Evolutionary conservation across 1,140 invertebrate species (phyloP), one percentile per base, ranked within the genome.

Genomic region (Mylabris phalerata): DNA sequence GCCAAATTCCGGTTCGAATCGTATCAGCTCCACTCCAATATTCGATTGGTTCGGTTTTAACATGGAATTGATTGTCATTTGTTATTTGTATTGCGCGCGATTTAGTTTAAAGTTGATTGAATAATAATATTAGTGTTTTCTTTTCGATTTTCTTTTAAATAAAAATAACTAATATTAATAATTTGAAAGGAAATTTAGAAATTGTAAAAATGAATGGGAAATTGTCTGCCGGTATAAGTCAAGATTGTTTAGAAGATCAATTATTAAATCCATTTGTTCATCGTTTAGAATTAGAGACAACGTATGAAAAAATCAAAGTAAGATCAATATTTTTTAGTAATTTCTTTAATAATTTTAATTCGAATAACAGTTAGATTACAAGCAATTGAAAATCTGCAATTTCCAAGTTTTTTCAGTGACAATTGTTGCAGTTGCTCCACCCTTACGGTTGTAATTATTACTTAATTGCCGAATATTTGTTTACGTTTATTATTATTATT

Each of bases 221-320:
- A 63, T 57, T 64, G 11, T 64, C 62, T 9, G 64, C 62, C 3
- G 67, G 61, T 24, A 72, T 70, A 50, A 62, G 64, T 24, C 65
- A 66, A 42, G 63, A 68, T 1, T 59, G 65, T 59, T 63, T 79
- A 61, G 70, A 72, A 58, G 68, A 76, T 57, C 77, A 83, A 67
- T 71, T 86, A 57, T 68, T 90, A 67, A 92, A 92, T 75, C 89
- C 89, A 39, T 92, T 92, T 75, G 88, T 91, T 40, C 89, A 92
- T 72, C 87, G 85, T 68, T 76, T 92, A 71, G 86, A 91, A 76
- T 79, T 92, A 69, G 85, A 88, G 72, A 88, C 85, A 64, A 87
- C 86, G 60, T 89, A 88, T 69, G 89, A 92, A 71, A 89, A 91
- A 77, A 84, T 91, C 73, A 90, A 90, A 84, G 89, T 91, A 78